These are phyloP conservation scores for Glyphotaelius pellucidus DNA, from an alignment of 2,888 invertebrate species.

Conservation along the genomic window DNA sequence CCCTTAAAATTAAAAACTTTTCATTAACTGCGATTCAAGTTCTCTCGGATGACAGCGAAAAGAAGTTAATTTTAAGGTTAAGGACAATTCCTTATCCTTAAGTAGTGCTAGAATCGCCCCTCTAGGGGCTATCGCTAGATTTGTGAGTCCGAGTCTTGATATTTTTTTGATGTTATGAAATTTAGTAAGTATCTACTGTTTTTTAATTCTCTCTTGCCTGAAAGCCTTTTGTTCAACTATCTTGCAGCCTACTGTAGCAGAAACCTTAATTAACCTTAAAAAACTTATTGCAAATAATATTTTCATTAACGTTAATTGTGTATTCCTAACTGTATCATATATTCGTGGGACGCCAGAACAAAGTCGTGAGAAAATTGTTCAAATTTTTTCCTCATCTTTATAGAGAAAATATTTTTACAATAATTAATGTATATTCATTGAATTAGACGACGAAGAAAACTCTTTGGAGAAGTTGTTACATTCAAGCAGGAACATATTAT, in stretches of 20 bases:
- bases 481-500: neutral
- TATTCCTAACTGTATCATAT: neutral
- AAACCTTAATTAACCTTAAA: neutral
- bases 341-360: neutral
- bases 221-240: neutral
- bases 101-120: too few species aligned
- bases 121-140: too few species aligned
- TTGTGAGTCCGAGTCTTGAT: too few species aligned
- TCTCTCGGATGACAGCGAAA: too few species aligned
- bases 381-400: neutral
- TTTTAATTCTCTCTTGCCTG: too few species aligned
- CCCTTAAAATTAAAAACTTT: too few species aligned
- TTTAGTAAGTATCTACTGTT: too few species aligned
- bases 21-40: too few species aligned
- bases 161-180: too few species aligned
- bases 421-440: neutral
- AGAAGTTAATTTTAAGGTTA: too few species aligned
- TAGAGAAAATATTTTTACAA: neutral
- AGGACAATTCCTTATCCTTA: too few species aligned
- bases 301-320: neutral
- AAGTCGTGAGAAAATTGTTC: neutral
- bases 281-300: neutral
- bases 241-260: neutral
- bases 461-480: neutral
- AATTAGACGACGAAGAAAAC: neutral